A percentile compares a stretch with the other conserved stretches of the same genome.
Evolutionary conservation across 2,888 invertebrate genomes (phyloP).

Genomic region (Tenthredo scrophulariae): DNA sequence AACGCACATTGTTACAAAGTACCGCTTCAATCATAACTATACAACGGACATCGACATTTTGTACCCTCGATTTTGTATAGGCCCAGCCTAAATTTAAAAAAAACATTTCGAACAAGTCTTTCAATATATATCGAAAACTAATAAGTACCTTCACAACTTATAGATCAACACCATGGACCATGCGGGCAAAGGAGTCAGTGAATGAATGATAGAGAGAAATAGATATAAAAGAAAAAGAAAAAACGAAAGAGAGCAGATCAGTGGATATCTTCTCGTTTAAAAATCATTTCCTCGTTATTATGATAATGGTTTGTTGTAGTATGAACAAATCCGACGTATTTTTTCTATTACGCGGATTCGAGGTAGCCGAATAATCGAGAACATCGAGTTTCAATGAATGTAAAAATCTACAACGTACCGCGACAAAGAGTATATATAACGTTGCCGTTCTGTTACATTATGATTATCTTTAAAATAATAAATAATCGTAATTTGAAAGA

Average conservation of each 20-base stretch:
- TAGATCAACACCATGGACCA: background rate
- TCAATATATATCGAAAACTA: background rate
- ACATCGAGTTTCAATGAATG: background rate
- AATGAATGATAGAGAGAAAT: background rate
- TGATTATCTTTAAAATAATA: constrained; percentile 65
- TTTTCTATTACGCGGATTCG: background rate
- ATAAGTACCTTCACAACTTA: constrained; percentile 19
- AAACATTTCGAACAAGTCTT: background rate
- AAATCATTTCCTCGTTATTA: constrained; percentile 8
- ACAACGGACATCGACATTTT: constrained; percentile 70
- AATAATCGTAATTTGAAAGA: constrained; percentile 64
- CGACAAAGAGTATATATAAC: background rate
- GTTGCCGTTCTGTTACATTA: background rate
- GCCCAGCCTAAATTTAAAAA: constrained; percentile 70
- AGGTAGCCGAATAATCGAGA: background rate
- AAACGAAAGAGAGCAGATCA: constrained; percentile 2
- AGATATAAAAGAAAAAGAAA: background rate
- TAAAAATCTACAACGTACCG: background rate
- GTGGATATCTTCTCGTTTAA: background rate
- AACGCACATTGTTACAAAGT: constrained; percentile 75
- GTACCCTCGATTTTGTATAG: constrained; percentile 71
- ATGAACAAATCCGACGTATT: background rate
- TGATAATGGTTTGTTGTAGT: constrained; percentile 8
- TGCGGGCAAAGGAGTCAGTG: background rate
- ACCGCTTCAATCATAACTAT: constrained; percentile 68